Percentiles rank a stretch among this genome's conserved stretches.
Conservation (phyloP, 2,888 invertebrate species). For the Merodon equestris region DNA sequence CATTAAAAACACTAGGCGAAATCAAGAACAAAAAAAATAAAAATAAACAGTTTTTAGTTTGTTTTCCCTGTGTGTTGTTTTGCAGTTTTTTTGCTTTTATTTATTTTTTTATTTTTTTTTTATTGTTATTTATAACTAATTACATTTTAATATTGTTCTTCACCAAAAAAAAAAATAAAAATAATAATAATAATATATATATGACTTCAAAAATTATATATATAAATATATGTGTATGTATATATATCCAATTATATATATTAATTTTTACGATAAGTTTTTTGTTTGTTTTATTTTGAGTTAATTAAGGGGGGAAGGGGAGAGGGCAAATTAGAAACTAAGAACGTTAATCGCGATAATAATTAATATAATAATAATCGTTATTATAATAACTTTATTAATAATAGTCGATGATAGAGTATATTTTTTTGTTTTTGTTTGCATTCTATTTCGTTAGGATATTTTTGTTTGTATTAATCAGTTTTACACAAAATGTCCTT, state of each 20-base stretch:
- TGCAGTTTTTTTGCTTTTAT: slow-evolving; percentile 59
- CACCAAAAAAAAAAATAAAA: slow-evolving; percentile 41
- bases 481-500: slow-evolving; percentile 58
- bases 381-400: slow-evolving; percentile 52
- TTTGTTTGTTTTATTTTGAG: slow-evolving; percentile 1
- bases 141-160: slow-evolving; percentile 67
- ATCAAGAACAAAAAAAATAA: slow-evolving; percentile 38
- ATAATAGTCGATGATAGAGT: slow-evolving; percentile 63
- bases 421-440: slow-evolving; percentile 59
- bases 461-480: slow-evolving; percentile 69
- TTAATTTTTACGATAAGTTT: slow-evolving; percentile 71
- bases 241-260: slow-evolving; percentile 53
- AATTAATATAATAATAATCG: slow-evolving; percentile 54
- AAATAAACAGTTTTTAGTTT: slow-evolving; percentile 47
- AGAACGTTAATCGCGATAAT: slow-evolving; percentile 54
- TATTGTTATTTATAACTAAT: slow-evolving; percentile 61
- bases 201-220: slow-evolving; percentile 66
- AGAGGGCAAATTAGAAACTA: slow-evolving; percentile 59
- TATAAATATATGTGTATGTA: slow-evolving; percentile 56
- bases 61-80: slow-evolving; percentile 63
- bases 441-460: slow-evolving; percentile 37
- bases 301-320: no score
- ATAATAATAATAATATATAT: slow-evolving; percentile 5
- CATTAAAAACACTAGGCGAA: slow-evolving; percentile 7
- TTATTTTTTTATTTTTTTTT: slow-evolving; percentile 56